Percentiles rank a stretch among this genome's conserved stretches.
Conservation (phyloP, 2,113 vertebrate species). For the Recurvirostra avosetta region DNA sequence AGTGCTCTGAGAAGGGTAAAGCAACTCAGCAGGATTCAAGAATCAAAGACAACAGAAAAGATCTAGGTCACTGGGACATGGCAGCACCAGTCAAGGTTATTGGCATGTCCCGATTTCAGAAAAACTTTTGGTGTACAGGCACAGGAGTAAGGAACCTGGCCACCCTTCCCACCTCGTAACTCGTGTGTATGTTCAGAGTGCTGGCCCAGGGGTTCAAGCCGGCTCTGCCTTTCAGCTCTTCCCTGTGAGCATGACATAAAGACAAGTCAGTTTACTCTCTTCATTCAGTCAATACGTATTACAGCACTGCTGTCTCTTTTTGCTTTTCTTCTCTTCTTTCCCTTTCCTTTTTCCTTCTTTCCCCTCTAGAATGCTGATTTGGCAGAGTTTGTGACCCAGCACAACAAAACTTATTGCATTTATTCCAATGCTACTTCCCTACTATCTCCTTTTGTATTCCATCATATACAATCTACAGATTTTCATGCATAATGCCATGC, state of each 20-base stretch:
- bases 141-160: background rate
- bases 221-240: background rate
- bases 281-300: background rate
- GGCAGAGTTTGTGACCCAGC: background rate
- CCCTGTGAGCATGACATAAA: background rate
- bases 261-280: background rate
- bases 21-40: background rate
- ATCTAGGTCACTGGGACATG: background rate
- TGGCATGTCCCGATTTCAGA: background rate
- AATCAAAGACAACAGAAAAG: background rate
- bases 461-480: background rate
- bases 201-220: background rate
- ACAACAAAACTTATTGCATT: background rate
- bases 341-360: background rate
- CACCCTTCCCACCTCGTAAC: background rate
- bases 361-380: background rate
- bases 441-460: background rate
- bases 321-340: background rate
- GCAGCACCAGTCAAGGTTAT: background rate
- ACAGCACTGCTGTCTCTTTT: background rate
- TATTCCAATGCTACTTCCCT: background rate
- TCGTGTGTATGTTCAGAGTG: background rate
- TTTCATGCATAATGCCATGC: background rate
- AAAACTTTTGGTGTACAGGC: background rate
- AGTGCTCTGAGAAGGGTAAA: background rate